Percentiles rank a stretch among this genome's conserved stretches.
phyloP scores from a whole-genome alignment of 1,140 invertebrate genomes.

The Magallana angulata region DNA sequence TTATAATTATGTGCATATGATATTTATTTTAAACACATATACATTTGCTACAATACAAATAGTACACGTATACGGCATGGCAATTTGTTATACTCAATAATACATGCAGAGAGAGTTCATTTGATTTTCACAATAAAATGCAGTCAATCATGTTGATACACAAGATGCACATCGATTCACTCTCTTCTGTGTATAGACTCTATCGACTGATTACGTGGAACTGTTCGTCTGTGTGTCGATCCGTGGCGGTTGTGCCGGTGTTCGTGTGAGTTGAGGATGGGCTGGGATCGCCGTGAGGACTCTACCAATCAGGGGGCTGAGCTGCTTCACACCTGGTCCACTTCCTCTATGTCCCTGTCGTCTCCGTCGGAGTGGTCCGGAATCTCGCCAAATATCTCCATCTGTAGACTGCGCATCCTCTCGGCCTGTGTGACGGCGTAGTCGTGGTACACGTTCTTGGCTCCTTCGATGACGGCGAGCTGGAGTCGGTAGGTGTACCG shows the following conservation, averaged over 20 bases:
- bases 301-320: no score
- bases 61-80: no score
- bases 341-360: not conserved
- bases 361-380: slow-evolving; percentile 7
- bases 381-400: slow-evolving; percentile 46
- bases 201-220: no score
- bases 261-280: not conserved
- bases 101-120: no score
- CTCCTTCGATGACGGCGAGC: slow-evolving; percentile 60
- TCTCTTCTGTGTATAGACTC: no score
- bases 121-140: no score
- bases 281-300: not conserved
- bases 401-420: slow-evolving; percentile 51
- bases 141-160: no score
- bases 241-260: not conserved
- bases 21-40: no score
- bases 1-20: no score
- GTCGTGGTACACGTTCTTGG: slow-evolving; percentile 63
- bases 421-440: slow-evolving; percentile 60
- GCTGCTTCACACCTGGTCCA: not conserved
- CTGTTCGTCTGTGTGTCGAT: slow-evolving; percentile 52
- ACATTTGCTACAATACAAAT: no score
- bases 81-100: no score
- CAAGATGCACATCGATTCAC: no score
- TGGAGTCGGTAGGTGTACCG: slow-evolving; percentile 60